Evolutionary conservation across 2,113 vertebrate species (phyloP).

Genomic region (Lichenostomus cassidix): DNA sequence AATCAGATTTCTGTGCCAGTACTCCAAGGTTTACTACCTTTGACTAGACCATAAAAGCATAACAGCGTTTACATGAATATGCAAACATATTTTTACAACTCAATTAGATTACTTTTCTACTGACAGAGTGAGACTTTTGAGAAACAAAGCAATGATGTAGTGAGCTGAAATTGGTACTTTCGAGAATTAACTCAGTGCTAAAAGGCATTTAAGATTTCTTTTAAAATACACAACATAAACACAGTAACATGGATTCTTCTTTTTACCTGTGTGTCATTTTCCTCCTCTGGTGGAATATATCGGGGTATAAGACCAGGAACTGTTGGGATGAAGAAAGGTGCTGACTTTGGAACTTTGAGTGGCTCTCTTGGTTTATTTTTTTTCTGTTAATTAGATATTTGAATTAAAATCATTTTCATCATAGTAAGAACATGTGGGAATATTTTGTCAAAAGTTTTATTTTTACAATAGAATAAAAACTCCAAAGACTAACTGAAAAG

Average conservation of each 20-base stretch:
- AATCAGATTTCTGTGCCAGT: slow-evolving; percentile 85
- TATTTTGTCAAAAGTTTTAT: background rate
- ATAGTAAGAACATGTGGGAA: background rate
- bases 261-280: slow-evolving; percentile 73
- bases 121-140: background rate
- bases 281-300: slow-evolving; percentile 71
- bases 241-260: background rate
- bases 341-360: slow-evolving; percentile 83
- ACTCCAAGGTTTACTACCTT: slow-evolving; percentile 84
- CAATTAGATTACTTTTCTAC: background rate
- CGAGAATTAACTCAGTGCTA: background rate
- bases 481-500: background rate
- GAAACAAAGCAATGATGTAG: background rate
- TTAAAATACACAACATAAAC: background rate
- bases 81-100: background rate
- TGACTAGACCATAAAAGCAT: slow-evolving; percentile 77
- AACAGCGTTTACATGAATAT: background rate
- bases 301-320: slow-evolving; percentile 88
- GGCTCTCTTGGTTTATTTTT: slow-evolving; percentile 89
- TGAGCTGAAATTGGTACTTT: background rate
- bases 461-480: background rate
- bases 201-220: background rate
- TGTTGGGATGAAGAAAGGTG: slow-evolving; percentile 95
- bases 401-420: background rate
- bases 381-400: slow-evolving; percentile 76